Conservation (phyloP, 2,113 vertebrate species). For the Poeciliopsis retropinna region DNA sequence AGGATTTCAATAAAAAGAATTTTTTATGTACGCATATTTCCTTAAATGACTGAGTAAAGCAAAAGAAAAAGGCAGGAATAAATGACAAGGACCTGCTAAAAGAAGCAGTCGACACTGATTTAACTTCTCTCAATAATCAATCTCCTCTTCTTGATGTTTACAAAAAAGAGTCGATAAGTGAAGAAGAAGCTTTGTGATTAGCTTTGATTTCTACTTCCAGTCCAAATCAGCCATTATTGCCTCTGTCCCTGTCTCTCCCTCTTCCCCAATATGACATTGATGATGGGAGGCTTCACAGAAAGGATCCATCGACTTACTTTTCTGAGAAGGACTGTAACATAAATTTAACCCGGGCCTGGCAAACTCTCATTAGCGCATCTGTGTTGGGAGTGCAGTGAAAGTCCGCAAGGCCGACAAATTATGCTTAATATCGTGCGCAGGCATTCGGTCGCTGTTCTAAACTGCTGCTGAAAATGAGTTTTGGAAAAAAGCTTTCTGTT, state of each 20-base stretch:
- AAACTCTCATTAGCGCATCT: not conserved
- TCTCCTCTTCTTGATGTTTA: conserved; percentile 81
- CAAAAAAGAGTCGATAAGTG: conserved; percentile 81
- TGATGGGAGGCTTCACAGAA: conserved; percentile 52
- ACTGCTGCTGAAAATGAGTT: not conserved
- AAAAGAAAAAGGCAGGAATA: conserved; percentile 36
- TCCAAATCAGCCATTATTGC: conserved; percentile 79
- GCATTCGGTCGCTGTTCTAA: not conserved
- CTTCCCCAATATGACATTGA: conserved; percentile 73
- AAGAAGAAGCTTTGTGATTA: conserved; percentile 80
- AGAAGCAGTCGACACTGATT: conserved; percentile 69
- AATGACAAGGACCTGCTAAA: conserved; percentile 69
- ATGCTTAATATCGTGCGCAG: not conserved
- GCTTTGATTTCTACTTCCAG: conserved; percentile 82
- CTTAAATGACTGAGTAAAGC: conserved; percentile 17
- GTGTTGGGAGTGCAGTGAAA: not conserved
- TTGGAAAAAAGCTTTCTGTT: not conserved
- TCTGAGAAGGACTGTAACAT: conserved; percentile 1
- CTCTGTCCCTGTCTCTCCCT: conserved; percentile 49
- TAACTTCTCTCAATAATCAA: conserved; percentile 81
- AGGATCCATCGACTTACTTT: conserved; percentile 23
- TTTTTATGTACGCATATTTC: not conserved
- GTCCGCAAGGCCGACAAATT: not conserved
- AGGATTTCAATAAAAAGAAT: not conserved
- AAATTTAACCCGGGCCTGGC: not conserved